Evolutionary conservation across 2,888 invertebrate genomes (phyloP), one percentile per base, ranked within the genome.

Genomic region (Drosophila austrosaltans): DNA sequence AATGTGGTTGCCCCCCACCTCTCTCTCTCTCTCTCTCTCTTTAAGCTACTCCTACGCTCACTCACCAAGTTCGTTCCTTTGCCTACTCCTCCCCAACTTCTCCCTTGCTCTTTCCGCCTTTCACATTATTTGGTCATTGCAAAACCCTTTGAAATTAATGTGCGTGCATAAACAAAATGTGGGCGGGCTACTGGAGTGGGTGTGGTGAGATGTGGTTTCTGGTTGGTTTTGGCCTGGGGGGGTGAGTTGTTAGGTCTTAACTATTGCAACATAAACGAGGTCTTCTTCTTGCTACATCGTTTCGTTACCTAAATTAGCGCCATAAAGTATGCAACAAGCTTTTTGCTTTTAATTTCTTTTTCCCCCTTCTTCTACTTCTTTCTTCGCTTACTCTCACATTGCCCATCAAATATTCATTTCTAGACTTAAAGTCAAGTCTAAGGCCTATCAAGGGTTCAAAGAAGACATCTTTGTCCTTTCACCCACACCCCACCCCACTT

Each of bases 311-410:
- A 84, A 84, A 84, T 84, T 84, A 85, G 86, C 86, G 78, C 75
- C 81, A 85, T 84, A 87, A 84, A 84, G 88, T 87, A 87, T 84
- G 88, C 86, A 85, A 87, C 83, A 87, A 77, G 77, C 87, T 82
- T 77, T 77, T 77, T 57, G 56, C 56, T 57, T 57, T 57, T 57
- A 10, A 36, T 82, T 76, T 65, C 77, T 71, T 77, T 77, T 75
- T 85, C 85, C 82, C 85, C 82, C 87, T 64, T 74, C 69, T 63
- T 63, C 75, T 67, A 75, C 75, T 73, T 84, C 84, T 87, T 84
- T 82, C 79, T 84, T 82, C 79, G 82, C 80, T 74, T 75, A 68
- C 81, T 73, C 58, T 76, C 75, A 63, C 69, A 48, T 22, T 48
- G 22, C 65, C 76, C 66, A 87, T 83, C 87, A 82, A 82, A 82